Evolutionary conservation across 1,140 invertebrate genomes (phyloP).

Genomic region (Mamestra configurata): DNA sequence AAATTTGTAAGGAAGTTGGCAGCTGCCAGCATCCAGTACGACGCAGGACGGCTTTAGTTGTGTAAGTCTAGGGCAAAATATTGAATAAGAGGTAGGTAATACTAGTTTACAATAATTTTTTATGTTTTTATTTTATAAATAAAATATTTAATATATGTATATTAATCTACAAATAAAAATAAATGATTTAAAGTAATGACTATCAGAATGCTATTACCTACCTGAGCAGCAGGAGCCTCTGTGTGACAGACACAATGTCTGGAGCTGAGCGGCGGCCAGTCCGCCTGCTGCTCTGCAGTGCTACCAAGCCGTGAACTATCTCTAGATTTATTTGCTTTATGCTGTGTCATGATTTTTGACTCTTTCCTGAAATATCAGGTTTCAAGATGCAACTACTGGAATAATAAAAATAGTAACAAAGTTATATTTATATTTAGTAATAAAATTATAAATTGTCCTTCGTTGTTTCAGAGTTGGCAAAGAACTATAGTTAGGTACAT

Average conservation of each 20-base stretch:
- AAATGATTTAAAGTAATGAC: neutral
- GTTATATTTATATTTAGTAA: neutral
- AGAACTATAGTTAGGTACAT: neutral
- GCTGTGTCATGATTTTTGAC: neutral
- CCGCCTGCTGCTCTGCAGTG: neutral
- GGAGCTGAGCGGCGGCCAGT: neutral
- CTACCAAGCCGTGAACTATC: neutral
- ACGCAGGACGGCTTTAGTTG: too few relatives aligned
- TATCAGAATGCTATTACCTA: neutral
- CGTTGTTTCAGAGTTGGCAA: too few relatives aligned
- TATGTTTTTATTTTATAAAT: too few relatives aligned
- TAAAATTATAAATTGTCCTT: neutral
- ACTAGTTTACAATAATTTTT: too few relatives aligned
- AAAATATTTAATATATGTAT: too few relatives aligned
- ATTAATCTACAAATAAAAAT: neutral
- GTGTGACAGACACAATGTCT: neutral
- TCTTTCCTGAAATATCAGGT: neutral
- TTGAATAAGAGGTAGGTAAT: too few relatives aligned
- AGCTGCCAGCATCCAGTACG: too few relatives aligned
- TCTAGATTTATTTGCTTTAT: neutral
- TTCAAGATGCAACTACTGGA: conserved; percentile 8
- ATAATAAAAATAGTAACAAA: neutral
- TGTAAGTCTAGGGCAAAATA: too few relatives aligned
- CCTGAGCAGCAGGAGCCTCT: neutral
- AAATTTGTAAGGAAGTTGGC: too few relatives aligned